phyloP scores from a whole-genome alignment of 2,113 vertebrate species.

The Pica pica region DNA sequence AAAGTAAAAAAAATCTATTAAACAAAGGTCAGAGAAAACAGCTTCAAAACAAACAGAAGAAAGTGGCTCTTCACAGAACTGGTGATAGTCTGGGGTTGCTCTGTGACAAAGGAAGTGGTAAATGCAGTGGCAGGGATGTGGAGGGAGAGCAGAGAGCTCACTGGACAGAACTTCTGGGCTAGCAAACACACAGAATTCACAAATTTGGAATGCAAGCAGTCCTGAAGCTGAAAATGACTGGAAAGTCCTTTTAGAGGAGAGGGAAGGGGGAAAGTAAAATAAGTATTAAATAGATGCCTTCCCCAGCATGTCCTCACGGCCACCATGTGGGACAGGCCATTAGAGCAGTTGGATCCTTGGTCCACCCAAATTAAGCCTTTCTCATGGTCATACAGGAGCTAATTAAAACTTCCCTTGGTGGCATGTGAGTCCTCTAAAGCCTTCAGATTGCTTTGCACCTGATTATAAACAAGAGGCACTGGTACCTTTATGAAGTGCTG shows the following conservation, averaged over 20 bases:
- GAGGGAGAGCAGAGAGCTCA: not conserved
- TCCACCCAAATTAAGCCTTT: not conserved
- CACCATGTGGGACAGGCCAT: not conserved
- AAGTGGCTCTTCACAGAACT: not conserved
- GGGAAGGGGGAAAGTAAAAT: not conserved
- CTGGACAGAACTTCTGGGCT: not conserved
- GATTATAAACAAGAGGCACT: not conserved
- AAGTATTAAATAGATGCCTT: not conserved
- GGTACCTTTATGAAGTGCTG: not conserved
- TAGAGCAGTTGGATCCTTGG: not conserved
- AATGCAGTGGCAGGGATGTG: not conserved
- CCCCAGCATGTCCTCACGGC: not conserved
- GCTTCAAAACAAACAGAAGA: not conserved
- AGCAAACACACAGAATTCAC: not conserved
- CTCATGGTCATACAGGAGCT: not conserved
- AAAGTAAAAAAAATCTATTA: not conserved
- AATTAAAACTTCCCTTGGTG: not conserved
- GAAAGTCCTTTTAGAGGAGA: not conserved
- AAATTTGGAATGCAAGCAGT: not conserved
- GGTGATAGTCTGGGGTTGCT: not conserved
- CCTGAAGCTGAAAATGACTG: not conserved
- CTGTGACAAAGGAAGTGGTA: not conserved
- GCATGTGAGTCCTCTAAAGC: not conserved
- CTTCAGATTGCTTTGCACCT: not conserved
- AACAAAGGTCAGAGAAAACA: not conserved